These are phyloP conservation scores for Anhinga rufa DNA, from an alignment of 2,113 vertebrate species.

Conservation along the genomic window DNA sequence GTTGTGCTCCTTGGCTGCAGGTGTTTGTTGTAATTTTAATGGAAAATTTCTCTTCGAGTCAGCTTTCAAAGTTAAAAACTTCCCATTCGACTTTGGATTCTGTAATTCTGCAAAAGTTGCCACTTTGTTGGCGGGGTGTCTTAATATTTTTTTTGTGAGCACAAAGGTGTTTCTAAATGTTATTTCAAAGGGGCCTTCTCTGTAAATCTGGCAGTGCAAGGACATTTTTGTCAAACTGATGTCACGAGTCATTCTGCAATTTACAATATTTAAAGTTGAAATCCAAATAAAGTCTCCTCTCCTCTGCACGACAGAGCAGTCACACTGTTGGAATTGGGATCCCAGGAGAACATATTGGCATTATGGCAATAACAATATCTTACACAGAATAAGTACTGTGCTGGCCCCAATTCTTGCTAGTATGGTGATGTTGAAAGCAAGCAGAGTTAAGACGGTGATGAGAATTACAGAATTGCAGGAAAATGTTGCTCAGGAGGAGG, in stretches of 20 bases:
- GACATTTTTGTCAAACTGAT: neutral
- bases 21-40: neutral
- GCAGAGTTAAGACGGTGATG: neutral
- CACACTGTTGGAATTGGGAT: neutral
- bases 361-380: neutral
- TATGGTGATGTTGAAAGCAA: neutral
- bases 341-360: neutral
- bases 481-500: neutral
- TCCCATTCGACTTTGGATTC: neutral
- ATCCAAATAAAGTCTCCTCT: neutral
- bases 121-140: neutral
- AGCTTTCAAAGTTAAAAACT: neutral
- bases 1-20: neutral
- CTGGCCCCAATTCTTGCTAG: neutral
- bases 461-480: neutral
- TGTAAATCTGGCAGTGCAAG: neutral
- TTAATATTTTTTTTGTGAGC: neutral
- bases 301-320: accelerated
- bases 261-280: neutral
- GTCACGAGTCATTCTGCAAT: neutral
- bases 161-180: neutral
- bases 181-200: neutral
- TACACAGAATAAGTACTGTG: neutral
- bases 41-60: neutral
- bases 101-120: neutral